phyloP scores from a whole-genome alignment of 2,888 invertebrate genomes.

The Torymus tubicola region DNA sequence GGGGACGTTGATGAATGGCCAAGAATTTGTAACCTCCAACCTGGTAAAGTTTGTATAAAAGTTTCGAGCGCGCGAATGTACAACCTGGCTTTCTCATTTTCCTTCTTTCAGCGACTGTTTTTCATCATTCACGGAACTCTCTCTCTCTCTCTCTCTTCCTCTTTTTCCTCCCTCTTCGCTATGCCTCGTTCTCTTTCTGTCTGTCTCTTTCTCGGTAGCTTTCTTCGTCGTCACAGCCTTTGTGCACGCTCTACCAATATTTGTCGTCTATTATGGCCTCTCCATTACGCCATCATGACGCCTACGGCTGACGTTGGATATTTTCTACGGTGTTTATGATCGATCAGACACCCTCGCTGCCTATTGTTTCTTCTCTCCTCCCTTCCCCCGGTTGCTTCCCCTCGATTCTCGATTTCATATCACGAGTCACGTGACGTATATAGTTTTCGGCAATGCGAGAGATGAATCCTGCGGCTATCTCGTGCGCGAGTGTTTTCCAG shows the following conservation, averaged over 20 bases:
- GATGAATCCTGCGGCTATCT: no score
- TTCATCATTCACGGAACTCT: conserved; percentile 1
- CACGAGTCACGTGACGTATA: no score
- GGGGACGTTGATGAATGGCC: conserved; percentile 30
- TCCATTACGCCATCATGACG: not conserved
- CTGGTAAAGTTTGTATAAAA: conserved; percentile 42
- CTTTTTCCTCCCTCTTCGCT: not conserved
- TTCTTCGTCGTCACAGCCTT: no score
- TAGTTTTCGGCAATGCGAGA: no score
- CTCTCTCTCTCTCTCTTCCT: not conserved
- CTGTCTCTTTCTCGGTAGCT: not conserved
- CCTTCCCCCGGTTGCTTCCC: no score
- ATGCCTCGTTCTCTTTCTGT: not conserved
- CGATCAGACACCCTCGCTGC: conserved; percentile 19
- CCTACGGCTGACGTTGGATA: no score
- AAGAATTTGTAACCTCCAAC: conserved; percentile 28
- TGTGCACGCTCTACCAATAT: not conserved
- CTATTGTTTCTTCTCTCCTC: not conserved
- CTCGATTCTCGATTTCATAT: no score
- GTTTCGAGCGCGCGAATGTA: not conserved
- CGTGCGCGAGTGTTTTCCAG: no score
- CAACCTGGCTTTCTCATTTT: conserved; percentile 1
- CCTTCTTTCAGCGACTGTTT: conserved; percentile 10
- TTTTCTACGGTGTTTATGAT: not conserved
- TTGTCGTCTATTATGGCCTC: conserved; percentile 19